Percentiles rank a stretch among this genome's conserved stretches.
Evolutionary conservation across 2,797 vertebrate species (phyloP).

Genomic region (Xenentodon cancila): DNA sequence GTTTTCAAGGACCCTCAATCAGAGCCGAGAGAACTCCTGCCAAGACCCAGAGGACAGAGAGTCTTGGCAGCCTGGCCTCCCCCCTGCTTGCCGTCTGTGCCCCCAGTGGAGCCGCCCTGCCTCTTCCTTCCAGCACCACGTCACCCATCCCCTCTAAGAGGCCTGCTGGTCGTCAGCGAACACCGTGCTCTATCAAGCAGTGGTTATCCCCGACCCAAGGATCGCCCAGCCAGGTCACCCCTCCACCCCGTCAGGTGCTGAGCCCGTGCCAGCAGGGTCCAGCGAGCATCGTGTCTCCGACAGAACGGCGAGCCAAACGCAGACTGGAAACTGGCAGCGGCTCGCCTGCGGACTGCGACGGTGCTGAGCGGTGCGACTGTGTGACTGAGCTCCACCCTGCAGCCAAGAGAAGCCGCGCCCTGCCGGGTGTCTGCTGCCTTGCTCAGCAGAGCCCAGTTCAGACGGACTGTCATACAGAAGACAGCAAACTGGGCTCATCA

Average conservation of each 20-base stretch:
- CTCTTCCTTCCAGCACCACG: conserved; percentile 87
- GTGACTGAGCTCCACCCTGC: conserved; percentile 82
- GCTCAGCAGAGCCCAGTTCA: conserved; percentile 25
- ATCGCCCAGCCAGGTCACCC: conserved; percentile 58
- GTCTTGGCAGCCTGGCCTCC: conserved; percentile 71
- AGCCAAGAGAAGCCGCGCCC: conserved; percentile 77
- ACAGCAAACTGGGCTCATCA: conserved; percentile 13
- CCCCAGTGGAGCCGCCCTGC: conserved; percentile 86
- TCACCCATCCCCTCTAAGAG: conserved; percentile 56
- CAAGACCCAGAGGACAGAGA: conserved; percentile 77
- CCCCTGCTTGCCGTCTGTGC: conserved; percentile 87
- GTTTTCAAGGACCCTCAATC: conserved; percentile 47
- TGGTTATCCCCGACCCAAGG: conserved; percentile 86
- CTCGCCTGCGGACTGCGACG: conserved; percentile 58
- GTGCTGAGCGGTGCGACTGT: conserved; percentile 77
- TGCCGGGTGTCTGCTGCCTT: conserved; percentile 40
- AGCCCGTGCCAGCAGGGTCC: conserved; percentile 81
- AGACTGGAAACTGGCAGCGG: conserved; percentile 86
- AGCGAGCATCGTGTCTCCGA: conserved; percentile 46
- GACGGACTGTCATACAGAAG: conserved; percentile 37
- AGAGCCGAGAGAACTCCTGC: conserved; percentile 81
- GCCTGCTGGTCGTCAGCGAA: conserved; percentile 53
- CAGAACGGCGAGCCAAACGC: conserved; percentile 88
- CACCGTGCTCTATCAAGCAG: conserved; percentile 82
- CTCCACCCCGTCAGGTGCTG: conserved; percentile 78